Evolutionary conservation across 1,140 invertebrate genomes (phyloP).

Genomic region (Platorchestia sp.): DNA sequence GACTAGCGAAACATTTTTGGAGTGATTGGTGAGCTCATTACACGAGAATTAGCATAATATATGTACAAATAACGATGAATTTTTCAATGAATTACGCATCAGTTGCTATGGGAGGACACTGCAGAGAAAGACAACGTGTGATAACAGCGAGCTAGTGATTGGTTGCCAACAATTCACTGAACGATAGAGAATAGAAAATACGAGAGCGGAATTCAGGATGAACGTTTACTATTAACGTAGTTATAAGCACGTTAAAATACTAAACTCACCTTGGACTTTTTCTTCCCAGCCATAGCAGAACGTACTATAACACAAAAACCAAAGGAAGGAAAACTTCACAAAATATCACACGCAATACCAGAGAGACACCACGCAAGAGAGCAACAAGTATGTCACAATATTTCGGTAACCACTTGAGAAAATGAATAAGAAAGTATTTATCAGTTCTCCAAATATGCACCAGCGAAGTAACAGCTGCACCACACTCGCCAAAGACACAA

Average conservation of each 20-base stretch:
- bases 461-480: not conserved
- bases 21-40: not conserved
- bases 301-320: not conserved
- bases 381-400: not conserved
- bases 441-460: not conserved
- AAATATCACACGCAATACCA: not conserved
- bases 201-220: not conserved
- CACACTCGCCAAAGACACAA: not conserved
- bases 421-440: not conserved
- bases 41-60: not conserved
- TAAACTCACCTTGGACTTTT: not conserved
- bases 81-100: too few species aligned
- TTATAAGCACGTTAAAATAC: not conserved
- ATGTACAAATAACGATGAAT: not conserved
- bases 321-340: not conserved
- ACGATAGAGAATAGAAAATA: too few species aligned
- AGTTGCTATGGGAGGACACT: too few species aligned
- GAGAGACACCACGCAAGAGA: not conserved
- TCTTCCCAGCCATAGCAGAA: not conserved
- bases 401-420: not conserved
- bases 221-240: not conserved
- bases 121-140: too few species aligned
- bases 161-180: too few species aligned
- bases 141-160: not conserved
- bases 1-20: not conserved